A percentile compares a stretch with the other conserved stretches of the same genome.
Conservation (phyloP, 2,888 invertebrate genomes). For the Abrostola triplasia region DNA sequence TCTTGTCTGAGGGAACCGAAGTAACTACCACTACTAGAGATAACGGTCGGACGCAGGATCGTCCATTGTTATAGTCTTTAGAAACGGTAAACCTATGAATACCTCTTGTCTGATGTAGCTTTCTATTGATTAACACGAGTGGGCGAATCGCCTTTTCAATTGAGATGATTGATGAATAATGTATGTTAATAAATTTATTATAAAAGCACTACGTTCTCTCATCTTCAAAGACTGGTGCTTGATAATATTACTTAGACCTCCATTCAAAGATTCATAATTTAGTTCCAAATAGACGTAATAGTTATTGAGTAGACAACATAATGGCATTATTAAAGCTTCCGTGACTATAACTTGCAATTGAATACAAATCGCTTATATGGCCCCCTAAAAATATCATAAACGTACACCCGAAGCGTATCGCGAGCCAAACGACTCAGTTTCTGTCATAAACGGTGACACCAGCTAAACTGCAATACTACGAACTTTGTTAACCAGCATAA, state of each 20-base stretch:
- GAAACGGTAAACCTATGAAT: neutral
- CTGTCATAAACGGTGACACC: constrained; percentile 61
- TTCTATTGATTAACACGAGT: constrained; percentile 2
- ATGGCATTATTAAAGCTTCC: constrained; percentile 16
- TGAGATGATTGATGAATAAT: neutral
- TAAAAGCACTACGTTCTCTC: too few relatives aligned
- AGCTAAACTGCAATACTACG: constrained; percentile 52
- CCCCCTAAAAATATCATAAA: constrained; percentile 57
- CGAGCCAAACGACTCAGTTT: constrained; percentile 57
- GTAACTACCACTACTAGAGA: neutral
- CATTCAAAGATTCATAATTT: too few relatives aligned
- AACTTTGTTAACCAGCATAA: constrained; percentile 24
- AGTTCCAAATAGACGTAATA: neutral
- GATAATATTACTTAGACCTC: too few relatives aligned
- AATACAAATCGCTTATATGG: constrained; percentile 51
- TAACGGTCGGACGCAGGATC: constrained; percentile 2
- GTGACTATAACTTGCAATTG: constrained; percentile 36
- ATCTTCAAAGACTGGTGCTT: too few relatives aligned
- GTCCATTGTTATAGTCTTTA: constrained; percentile 3
- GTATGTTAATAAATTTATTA: neutral
- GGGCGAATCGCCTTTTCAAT: neutral
- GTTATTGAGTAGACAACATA: constrained; percentile 11
- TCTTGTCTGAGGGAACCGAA: neutral
- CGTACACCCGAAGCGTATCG: constrained; percentile 45
- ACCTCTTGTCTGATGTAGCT: neutral